Percentiles rank a stretch among this genome's conserved stretches.
phyloP scores from a whole-genome alignment of 2,113 vertebrate genomes.

The Romanogobio albipinnatus region DNA sequence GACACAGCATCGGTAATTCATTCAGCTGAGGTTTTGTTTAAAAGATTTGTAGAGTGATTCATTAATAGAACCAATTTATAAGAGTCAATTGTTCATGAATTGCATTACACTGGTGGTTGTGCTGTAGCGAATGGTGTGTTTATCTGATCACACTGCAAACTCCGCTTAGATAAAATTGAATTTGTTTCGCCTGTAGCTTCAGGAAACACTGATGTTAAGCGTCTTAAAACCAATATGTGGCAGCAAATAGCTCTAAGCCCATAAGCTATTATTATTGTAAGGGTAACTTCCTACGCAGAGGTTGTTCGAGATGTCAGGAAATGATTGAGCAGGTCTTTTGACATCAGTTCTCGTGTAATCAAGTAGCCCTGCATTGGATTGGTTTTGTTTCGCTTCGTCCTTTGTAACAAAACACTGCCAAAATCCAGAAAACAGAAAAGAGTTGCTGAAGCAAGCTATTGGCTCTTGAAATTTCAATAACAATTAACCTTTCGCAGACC shows the following conservation, averaged over 20 bases:
- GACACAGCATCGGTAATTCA: not conserved
- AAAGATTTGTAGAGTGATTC: not conserved
- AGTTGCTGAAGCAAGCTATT: not conserved
- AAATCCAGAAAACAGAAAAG: not conserved
- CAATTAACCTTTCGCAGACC: constrained; percentile 24
- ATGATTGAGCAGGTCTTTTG: not conserved
- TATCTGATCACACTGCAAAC: not conserved
- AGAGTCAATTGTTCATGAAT: not conserved
- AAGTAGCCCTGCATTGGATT: not conserved
- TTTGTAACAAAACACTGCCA: not conserved
- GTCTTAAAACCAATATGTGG: constrained; percentile 9
- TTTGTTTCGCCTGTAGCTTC: not conserved
- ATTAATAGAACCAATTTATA: not conserved
- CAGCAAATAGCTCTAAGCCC: not conserved
- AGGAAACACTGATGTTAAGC: not conserved
- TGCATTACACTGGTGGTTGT: not conserved
- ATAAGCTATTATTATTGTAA: constrained; percentile 9
- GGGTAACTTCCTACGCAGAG: not conserved
- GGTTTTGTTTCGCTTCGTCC: not conserved
- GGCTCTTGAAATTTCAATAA: constrained; percentile 16
- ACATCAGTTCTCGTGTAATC: not conserved
- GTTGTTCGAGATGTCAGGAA: not conserved
- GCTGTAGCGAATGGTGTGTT: not conserved
- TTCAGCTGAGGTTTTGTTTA: not conserved
- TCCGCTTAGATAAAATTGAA: not conserved